A percentile compares a stretch with the other conserved stretches of the same genome.
Evolutionary conservation across 2,797 vertebrate species (phyloP).

Genomic region (Acridotheres tristis): DNA sequence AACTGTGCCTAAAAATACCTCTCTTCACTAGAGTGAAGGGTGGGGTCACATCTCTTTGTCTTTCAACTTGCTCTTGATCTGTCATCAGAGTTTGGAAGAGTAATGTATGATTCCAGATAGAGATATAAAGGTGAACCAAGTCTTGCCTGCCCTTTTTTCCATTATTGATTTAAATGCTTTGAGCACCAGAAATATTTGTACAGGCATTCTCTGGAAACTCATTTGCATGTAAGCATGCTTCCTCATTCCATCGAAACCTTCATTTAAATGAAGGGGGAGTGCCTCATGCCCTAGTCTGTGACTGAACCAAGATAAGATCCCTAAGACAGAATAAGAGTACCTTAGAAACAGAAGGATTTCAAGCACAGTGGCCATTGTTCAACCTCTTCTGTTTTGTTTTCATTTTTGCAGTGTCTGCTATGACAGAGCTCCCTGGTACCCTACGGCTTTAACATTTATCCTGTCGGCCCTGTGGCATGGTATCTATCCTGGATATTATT

Average conservation of each 20-base stretch:
- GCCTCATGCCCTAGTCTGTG: not conserved
- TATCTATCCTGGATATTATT: constrained; percentile 97
- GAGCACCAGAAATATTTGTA: not conserved
- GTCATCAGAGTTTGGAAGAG: not conserved
- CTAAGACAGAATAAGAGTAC: not conserved
- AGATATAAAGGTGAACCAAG: not conserved
- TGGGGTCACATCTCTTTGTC: not conserved
- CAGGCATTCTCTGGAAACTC: not conserved
- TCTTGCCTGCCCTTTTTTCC: not conserved
- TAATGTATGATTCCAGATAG: not conserved
- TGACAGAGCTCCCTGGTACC: constrained; percentile 85
- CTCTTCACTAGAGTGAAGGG: not conserved
- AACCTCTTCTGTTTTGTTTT: not conserved
- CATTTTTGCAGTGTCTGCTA: constrained; percentile 88
- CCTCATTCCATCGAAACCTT: not conserved
- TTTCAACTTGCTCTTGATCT: not conserved
- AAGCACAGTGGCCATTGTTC: not conserved
- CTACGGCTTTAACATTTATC: constrained; percentile 87
- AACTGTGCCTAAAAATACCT: not conserved
- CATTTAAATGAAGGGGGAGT: not conserved
- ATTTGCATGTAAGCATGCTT: not conserved
- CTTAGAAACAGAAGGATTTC: not conserved
- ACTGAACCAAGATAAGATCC: not conserved
- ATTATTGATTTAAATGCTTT: not conserved
- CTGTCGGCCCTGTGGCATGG: constrained; percentile 98